These are phyloP conservation scores for Podarcis cretensis DNA, from an alignment of 2,113 vertebrate genomes.

Conservation along the genomic window DNA sequence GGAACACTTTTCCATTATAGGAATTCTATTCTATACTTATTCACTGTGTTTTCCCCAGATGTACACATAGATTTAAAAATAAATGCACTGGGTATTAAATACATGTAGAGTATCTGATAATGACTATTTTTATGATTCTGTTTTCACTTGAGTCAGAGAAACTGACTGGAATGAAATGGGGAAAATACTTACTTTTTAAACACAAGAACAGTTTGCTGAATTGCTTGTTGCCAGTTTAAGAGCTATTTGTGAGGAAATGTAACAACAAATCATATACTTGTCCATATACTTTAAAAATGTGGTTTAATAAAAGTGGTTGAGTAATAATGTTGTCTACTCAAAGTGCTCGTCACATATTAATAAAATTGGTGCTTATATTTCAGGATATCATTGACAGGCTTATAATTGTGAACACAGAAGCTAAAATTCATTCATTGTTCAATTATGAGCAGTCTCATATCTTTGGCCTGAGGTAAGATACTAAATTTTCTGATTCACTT, in stretches of 20 bases:
- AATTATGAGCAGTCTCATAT: conserved; percentile 94
- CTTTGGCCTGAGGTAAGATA: conserved; percentile 93
- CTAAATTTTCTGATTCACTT: conserved; percentile 48
- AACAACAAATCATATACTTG: neutral
- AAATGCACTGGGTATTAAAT: conserved; percentile 5
- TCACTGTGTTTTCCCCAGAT: neutral
- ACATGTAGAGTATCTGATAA: neutral
- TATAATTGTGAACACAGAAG: conserved; percentile 90
- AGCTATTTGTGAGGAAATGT: neutral
- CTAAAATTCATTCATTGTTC: conserved; percentile 94
- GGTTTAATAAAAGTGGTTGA: neutral
- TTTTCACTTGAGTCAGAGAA: neutral
- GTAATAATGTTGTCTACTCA: neutral
- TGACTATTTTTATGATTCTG: neutral
- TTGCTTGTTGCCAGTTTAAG: neutral
- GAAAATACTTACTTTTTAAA: neutral
- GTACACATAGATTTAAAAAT: neutral
- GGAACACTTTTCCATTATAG: neutral
- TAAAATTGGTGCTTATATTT: conserved; percentile 42
- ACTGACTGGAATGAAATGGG: neutral
- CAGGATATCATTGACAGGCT: conserved; percentile 96
- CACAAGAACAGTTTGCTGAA: neutral
- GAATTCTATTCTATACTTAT: neutral
- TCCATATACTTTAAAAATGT: neutral
- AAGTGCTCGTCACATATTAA: neutral